Conservation (phyloP, 2,797 vertebrate species). For the Muscicapa comitata region DNA sequence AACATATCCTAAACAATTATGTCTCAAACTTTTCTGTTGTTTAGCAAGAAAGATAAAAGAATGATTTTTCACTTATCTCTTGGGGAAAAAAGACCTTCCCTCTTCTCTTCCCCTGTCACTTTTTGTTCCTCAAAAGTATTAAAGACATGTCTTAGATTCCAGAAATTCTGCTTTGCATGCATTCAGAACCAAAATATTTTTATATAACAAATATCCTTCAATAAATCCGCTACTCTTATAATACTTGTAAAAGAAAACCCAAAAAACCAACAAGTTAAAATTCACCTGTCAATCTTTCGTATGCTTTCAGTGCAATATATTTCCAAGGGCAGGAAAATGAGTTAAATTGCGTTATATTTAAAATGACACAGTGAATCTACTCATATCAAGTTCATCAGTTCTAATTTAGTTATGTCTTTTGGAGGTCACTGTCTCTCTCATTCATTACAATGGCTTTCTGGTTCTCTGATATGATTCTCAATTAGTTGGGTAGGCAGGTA, state of each 20-base stretch:
- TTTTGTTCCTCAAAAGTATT: not conserved
- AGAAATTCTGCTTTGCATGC: not conserved
- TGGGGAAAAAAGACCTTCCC: not conserved
- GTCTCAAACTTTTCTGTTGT: not conserved
- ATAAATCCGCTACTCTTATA: not conserved
- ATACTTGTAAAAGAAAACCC: not conserved
- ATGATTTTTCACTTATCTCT: not conserved
- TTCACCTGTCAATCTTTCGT: not conserved
- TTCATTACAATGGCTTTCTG: constrained; percentile 47
- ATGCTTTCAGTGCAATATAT: not conserved
- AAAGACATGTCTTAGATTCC: not conserved
- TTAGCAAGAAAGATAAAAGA: not conserved
- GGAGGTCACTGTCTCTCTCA: constrained; percentile 41
- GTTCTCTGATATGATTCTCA: constrained; percentile 55
- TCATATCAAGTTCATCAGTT: constrained; percentile 55
- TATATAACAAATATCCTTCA: not conserved
- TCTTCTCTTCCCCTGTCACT: not conserved
- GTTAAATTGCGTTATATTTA: constrained; percentile 40
- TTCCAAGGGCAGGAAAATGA: not conserved
- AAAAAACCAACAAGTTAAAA: not conserved
- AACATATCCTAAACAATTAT: not conserved
- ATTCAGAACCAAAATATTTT: not conserved
- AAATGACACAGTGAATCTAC: constrained; percentile 52
- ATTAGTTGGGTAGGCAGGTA: constrained; percentile 47
- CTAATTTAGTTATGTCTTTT: constrained; percentile 59